Evolutionary conservation across 2,888 invertebrate genomes (phyloP), one percentile per base, ranked within the genome.

Genomic region (Phaonia tiefii): DNA sequence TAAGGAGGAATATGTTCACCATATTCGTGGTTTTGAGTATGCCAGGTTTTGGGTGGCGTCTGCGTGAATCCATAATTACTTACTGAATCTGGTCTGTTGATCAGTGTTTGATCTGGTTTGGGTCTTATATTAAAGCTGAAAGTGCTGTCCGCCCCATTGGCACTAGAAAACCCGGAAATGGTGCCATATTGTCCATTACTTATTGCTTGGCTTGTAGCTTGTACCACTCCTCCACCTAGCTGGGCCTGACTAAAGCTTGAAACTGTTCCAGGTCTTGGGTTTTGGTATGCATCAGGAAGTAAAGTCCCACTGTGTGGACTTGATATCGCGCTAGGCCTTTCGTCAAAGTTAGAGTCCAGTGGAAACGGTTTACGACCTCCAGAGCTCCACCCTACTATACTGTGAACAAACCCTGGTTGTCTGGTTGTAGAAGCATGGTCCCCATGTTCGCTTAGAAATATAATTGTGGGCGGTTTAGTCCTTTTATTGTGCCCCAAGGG

Each of bases 391-490:
- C 78, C 49, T 7, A 75, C 69, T 65, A 78, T 78, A 42, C 88
- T 88, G 31, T 90, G 90, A 25, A 90, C 85, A 11, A 90, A 84
- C 54, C 87, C 87, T 1, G 90, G 89, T 1, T 83, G 65, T 25
- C 85, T 83, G 2, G 88, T 86, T 1, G 86, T 86, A 67, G 8
- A 85, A 0, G 86, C 85, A 0, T 80, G 85, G 39, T 88, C 87
- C 37, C 89, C 89, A 42, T 85, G 86, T 79, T 91, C 89, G 76
- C 87, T 85, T 1, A 90, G 75, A 80, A 89, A 91, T 31, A 90
- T 90, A 2, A 91, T 86, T 0, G 90, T 91, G 39, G 91, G 90
- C 17, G 90, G 90, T 77, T 88, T 89, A 0, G 90, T 90, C 26
- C 85, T 84, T 65, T 85, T 82, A n/a, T 77, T 39, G 46, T 84